Evolutionary conservation across 2,797 vertebrate genomes (phyloP).

Genomic region (Bufotes viridis): DNA sequence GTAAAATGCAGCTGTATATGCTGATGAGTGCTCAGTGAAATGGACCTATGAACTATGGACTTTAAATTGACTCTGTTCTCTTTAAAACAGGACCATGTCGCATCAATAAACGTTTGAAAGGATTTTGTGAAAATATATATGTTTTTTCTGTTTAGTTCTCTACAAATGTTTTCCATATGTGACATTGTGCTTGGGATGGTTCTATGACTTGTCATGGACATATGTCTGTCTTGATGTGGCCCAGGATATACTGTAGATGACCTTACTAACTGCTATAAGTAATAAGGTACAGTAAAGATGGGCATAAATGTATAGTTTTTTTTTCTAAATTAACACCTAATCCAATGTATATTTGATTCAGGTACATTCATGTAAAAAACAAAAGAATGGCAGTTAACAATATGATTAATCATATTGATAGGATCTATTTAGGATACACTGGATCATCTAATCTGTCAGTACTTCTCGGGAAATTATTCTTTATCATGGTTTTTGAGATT

Average conservation of each 20-base stretch:
- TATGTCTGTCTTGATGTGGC: neutral
- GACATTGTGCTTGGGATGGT: neutral
- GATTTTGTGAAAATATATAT: neutral
- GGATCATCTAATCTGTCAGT: neutral
- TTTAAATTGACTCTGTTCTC: slow-evolving; percentile 15
- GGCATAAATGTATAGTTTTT: neutral
- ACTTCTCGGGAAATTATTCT: neutral
- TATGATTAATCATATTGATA: neutral
- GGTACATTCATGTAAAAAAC: neutral
- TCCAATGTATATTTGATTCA: neutral
- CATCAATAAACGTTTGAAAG: neutral
- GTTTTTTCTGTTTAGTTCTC: neutral
- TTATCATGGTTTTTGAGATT: neutral
- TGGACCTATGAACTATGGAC: slow-evolving; percentile 42
- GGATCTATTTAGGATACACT: neutral
- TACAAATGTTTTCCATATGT: neutral
- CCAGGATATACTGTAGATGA: neutral
- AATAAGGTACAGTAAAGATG: neutral
- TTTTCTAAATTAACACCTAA: neutral
- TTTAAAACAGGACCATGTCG: slow-evolving; percentile 30
- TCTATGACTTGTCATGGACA: neutral
- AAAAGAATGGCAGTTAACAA: neutral
- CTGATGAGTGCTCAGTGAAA: slow-evolving; percentile 10
- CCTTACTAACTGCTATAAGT: neutral
- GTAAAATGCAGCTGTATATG: neutral